Evolutionary conservation across 2,797 vertebrate species (phyloP).

Genomic region (Helicolenus hilgendorfi): DNA sequence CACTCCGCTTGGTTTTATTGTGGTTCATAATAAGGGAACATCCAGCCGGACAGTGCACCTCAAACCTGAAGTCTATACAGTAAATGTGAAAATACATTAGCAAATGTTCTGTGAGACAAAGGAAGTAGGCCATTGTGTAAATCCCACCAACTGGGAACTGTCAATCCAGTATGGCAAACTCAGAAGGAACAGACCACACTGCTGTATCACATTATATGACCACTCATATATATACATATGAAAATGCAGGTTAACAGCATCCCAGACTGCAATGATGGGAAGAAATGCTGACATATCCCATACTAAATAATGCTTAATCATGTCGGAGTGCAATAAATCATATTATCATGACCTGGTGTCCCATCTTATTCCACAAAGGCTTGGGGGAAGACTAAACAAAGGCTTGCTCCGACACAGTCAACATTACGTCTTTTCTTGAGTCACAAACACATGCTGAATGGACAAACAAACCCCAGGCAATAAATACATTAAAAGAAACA

Average conservation of each 20-base stretch:
- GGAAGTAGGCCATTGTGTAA: neutral
- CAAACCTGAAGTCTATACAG: neutral
- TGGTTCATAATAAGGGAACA: slow-evolving; percentile 22
- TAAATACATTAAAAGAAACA: neutral
- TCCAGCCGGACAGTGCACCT: slow-evolving; percentile 9
- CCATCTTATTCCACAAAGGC: neutral
- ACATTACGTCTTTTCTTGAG: neutral
- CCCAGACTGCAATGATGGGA: too few species aligned
- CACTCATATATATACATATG: neutral
- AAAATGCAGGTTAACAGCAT: neutral
- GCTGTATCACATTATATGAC: neutral
- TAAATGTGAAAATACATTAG: neutral
- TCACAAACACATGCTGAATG: neutral
- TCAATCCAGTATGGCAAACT: slow-evolving; percentile 1
- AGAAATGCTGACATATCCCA: neutral
- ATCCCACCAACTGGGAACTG: neutral
- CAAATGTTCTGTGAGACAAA: neutral
- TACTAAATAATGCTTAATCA: neutral
- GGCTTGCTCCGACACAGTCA: slow-evolving; percentile 3
- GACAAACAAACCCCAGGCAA: neutral
- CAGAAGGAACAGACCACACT: neutral
- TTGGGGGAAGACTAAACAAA: slow-evolving; percentile 47
- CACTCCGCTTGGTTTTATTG: slow-evolving; percentile 21
- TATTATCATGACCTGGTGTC: neutral
- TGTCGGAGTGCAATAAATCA: neutral